Evolutionary conservation across 2,113 vertebrate genomes (phyloP).

Genomic region (Sprattus sprattus): DNA sequence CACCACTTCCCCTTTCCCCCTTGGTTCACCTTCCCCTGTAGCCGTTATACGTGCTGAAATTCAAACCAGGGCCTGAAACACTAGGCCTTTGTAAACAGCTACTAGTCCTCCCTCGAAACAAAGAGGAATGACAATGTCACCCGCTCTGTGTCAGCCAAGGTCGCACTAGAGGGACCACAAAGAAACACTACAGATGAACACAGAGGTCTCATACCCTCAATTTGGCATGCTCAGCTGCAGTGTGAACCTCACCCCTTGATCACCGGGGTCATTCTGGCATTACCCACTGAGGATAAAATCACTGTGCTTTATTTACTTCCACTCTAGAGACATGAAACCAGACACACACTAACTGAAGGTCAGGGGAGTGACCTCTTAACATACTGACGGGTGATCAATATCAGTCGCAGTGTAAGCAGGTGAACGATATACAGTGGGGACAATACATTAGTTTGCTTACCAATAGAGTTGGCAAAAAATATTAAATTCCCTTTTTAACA

Average conservation of each 20-base stretch:
- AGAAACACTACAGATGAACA: neutral
- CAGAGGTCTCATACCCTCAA: neutral
- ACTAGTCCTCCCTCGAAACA: slow-evolving; percentile 25
- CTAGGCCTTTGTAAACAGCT: slow-evolving; percentile 39
- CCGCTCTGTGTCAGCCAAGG: neutral
- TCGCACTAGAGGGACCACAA: neutral
- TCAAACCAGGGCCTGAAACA: slow-evolving; percentile 51
- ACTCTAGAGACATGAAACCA: neutral
- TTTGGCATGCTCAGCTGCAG: neutral
- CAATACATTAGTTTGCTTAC: neutral
- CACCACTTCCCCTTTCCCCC: slow-evolving; percentile 33
- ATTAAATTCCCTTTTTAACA: no score
- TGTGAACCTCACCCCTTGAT: neutral
- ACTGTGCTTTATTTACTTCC: neutral
- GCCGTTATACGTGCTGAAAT: slow-evolving; percentile 55
- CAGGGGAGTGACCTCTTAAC: neutral
- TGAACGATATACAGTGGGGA: neutral
- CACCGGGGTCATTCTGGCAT: neutral
- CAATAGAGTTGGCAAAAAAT: neutral
- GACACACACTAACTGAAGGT: neutral
- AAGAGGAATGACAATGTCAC: slow-evolving; percentile 25
- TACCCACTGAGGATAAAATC: neutral
- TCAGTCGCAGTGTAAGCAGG: neutral
- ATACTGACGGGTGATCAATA: neutral
- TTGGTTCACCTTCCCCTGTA: slow-evolving; percentile 40